phyloP scores from a whole-genome alignment of 1,140 invertebrate species.

The Hyphantria cunea region DNA sequence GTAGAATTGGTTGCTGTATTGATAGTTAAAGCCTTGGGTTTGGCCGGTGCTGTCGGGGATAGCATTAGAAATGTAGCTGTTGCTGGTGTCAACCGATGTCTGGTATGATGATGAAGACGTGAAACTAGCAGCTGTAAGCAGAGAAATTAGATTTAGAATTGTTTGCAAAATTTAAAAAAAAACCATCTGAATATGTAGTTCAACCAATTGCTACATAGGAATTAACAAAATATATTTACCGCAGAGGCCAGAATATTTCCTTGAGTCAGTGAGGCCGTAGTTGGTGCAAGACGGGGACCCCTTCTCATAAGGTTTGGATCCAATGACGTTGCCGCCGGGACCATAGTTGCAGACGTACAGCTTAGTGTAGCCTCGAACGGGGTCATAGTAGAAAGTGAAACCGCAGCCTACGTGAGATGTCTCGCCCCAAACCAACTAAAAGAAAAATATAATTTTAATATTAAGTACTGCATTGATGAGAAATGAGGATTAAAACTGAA shows the following conservation, averaged over 20 bases:
- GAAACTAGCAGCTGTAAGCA: conserved; percentile 62
- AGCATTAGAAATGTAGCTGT: conserved; percentile 71
- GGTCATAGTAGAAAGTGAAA: conserved; percentile 90
- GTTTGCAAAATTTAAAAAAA: too few relatives aligned
- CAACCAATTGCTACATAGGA: conserved; percentile 7
- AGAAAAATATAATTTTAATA: not conserved
- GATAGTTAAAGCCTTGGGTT: conserved; percentile 60
- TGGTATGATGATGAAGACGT: conserved; percentile 64
- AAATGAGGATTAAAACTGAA: too few relatives aligned
- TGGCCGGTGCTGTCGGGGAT: conserved; percentile 73
- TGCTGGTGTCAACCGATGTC: conserved; percentile 57
- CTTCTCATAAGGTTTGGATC: conserved; percentile 88
- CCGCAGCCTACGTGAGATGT: conserved; percentile 91
- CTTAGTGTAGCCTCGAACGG: conserved; percentile 87
- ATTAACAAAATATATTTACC: conserved; percentile 87
- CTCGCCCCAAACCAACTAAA: conserved; percentile 89
- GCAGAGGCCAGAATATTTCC: conserved; percentile 89
- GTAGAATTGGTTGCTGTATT: conserved; percentile 58
- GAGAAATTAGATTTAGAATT: too few relatives aligned
- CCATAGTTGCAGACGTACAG: conserved; percentile 94
- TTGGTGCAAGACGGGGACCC: conserved; percentile 87
- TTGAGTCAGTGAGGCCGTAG: conserved; percentile 86
- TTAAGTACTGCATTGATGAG: too few relatives aligned
- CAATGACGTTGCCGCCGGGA: conserved; percentile 90
- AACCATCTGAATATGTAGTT: too few relatives aligned